Base-by-base conservation (phyloP, 2,888 invertebrate species). In the Panopea generosa region DNA sequence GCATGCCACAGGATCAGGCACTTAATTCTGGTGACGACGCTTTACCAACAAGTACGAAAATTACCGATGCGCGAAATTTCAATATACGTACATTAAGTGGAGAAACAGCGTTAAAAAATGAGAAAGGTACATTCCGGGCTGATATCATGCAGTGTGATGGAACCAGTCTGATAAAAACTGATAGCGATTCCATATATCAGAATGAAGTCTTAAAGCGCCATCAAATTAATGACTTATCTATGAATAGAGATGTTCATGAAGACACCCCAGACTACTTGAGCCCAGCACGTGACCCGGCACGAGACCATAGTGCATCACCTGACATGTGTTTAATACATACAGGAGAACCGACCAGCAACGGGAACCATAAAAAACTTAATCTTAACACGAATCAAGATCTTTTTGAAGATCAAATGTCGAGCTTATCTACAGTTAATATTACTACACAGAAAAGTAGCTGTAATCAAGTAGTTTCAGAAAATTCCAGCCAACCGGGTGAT, bases 401-500 rank as follows among this genome's bases (percentile, higher is more conserved):
- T 43, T 56, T 56, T 18, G 47, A 50, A 50, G 78, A 78, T 78
- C 57, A 74, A 59, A 57, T 59, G 49, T 57, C 67, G 45, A 53
- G 49, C 63, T 78, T 78, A 78, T 78, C 78, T 26, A 40, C 38
- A 26, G 45, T 70, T 67, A 72, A 78, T 62, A 70, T 70, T 74
- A 67, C 52, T 59, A 66, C 78, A 67, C 73, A 70, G 74, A 49
- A 70, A 70, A 72, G 65, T 72, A 56, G 72, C 63, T 56, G 52
- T 73, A 73, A 69, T 73, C 73, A 70, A 69, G 45, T 57, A 65
- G 53, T 73, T 69, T 73, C 62, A 62, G 77, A 70, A 77, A 62
- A 56, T 61, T 57, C 65, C 66, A 69, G 29, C 61, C 66, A 67
- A 59, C 67, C 74, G 55, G 26, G 38, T 45, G 70, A 78, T 52